These are phyloP conservation scores for Bilobella aurantiaca DNA, from an alignment of 1,140 invertebrate genomes.

Conservation along the genomic window DNA sequence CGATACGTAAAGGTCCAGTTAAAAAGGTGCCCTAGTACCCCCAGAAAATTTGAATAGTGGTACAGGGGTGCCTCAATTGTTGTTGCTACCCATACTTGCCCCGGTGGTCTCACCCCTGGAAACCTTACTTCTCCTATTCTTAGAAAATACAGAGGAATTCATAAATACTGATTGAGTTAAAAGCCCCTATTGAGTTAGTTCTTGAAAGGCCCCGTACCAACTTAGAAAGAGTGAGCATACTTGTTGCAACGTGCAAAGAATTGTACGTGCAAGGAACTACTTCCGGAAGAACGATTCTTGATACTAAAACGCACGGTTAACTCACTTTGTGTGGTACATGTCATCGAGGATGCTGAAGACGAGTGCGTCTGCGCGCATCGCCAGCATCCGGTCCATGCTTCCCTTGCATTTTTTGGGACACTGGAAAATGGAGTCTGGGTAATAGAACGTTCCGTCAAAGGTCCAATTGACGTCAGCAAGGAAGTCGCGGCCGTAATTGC, in stretches of 20 bases:
- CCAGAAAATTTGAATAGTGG: slow-evolving; percentile 61
- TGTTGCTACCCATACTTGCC: slow-evolving; percentile 33
- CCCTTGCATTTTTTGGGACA: not conserved
- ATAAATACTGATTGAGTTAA: too few relatives aligned
- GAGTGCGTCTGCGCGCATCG: not conserved
- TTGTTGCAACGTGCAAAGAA: too few relatives aligned
- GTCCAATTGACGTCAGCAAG: not conserved
- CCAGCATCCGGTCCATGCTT: not conserved
- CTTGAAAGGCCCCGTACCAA: too few relatives aligned
- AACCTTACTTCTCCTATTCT: not conserved
- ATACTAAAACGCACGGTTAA: not conserved
- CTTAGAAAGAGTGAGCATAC: too few relatives aligned
- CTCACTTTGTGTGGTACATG: not conserved
- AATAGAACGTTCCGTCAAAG: not conserved
- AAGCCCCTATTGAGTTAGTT: too few relatives aligned
- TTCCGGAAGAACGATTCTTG: not conserved
- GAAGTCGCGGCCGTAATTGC: not conserved
- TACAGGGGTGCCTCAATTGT: slow-evolving; percentile 31
- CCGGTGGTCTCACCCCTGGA: not conserved
- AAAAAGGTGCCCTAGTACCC: slow-evolving; percentile 57
- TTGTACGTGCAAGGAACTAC: too few relatives aligned
- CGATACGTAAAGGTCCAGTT: slow-evolving; percentile 94
- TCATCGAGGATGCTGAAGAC: not conserved
- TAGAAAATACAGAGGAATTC: not conserved
- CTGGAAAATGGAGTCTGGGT: not conserved